Evolutionary conservation across 2,888 invertebrate genomes (phyloP), one percentile per base, ranked within the genome.

Genomic region (Sesia bembeciformis): DNA sequence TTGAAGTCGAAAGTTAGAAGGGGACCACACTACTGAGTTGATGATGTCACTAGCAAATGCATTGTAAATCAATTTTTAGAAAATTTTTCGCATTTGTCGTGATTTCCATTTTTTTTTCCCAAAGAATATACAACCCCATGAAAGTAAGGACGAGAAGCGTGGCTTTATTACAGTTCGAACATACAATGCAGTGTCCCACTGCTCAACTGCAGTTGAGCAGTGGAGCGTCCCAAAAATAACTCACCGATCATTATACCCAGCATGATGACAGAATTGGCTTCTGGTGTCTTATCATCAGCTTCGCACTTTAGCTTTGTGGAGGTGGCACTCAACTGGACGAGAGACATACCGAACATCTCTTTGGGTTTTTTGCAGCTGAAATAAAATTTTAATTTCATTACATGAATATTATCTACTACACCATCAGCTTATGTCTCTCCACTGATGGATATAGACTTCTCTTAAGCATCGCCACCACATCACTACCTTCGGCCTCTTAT

Each of bases 171-270:
- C n/a, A n/a, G n/a, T n/a, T 41, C 41, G 41, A 41, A 41, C 41
- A 41, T 5, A 41, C 8, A 6, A 4, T 8, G 49, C 49, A 5
- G n/a, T n/a, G n/a, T n/a, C n/a, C n/a, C 5, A 5, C 5, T 41
- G 41, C 6, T 41, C 6, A 6, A 41, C 6, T 41, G 41, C 6
- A 4, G 6, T n/a, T n/a, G 49, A 6, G 4, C 4, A 5, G 49
- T 49, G 49, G 6, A 49, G 7, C 5, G 23, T 39, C n/a, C 39
- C 5, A n/a, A 54, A 4, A 46, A 8, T 39, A 7, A 0, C 66
- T 57, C 58, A 80, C 81, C 81, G 51, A 78, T 79, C 74, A 80
- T 74, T 0, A 80, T 66, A 0, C 81, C 81, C 0, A 81, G 58
- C 3, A 78, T 54, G 0, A 81, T 73, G 0, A 74, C 76, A 54